Percentiles rank a stretch among this genome's conserved stretches.
Evolutionary conservation across 2,797 vertebrate genomes (phyloP).

Genomic region (Myotis daubentonii): DNA sequence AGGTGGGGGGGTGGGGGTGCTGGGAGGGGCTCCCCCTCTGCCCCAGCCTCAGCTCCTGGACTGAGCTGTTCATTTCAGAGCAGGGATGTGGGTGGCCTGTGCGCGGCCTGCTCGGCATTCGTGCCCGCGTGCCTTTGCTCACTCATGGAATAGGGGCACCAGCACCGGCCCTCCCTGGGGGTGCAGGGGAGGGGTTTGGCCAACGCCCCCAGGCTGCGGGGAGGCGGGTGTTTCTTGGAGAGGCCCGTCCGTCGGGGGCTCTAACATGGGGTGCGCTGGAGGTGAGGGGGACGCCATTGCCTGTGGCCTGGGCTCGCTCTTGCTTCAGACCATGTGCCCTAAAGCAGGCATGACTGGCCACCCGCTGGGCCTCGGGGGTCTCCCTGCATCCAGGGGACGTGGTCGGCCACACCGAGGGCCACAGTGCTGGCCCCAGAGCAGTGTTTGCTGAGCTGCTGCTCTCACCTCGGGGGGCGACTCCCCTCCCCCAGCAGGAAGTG

Average conservation of each 20-base stretch:
- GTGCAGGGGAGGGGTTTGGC: not conserved
- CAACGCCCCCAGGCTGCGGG: not conserved
- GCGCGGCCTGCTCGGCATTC: not conserved
- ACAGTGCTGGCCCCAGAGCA: rapidly evolving
- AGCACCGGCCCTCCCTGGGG: not conserved
- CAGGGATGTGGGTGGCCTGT: rapidly evolving
- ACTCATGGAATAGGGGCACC: no score
- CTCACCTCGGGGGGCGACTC: not conserved
- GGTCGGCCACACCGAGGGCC: rapidly evolving
- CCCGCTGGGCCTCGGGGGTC: rapidly evolving
- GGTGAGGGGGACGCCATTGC: not conserved
- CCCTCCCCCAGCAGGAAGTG: slow-evolving; percentile 57
- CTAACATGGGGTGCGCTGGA: no score
- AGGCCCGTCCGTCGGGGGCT: not conserved
- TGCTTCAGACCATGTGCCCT: not conserved
- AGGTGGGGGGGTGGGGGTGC: rapidly evolving
- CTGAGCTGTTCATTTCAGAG: not conserved
- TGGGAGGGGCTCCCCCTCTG: no score
- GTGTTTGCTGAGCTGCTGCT: not conserved
- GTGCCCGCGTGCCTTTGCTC: not conserved
- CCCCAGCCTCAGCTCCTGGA: not conserved
- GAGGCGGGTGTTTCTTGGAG: not conserved
- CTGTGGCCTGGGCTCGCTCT: not conserved
- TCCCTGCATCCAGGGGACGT: no score
- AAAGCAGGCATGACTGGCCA: rapidly evolving